These are phyloP conservation scores for Coregonus ussuriensis DNA, from an alignment of 2,797 vertebrate genomes.

Conservation along the genomic window DNA sequence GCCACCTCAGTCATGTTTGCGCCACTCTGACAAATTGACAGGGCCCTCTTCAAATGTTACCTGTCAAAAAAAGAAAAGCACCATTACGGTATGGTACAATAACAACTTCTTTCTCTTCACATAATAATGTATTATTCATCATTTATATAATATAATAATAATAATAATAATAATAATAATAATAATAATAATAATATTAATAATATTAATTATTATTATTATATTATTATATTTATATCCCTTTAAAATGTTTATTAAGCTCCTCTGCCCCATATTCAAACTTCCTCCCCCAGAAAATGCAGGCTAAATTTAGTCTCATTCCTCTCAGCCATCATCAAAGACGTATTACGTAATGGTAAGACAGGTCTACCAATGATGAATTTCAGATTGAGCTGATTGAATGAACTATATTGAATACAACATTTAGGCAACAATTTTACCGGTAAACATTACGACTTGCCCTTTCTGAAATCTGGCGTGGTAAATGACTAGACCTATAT, in stretches of 20 bases:
- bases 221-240: background rate
- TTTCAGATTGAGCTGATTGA: background rate
- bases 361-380: background rate
- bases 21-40: conserved; percentile 60
- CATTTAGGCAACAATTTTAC: background rate
- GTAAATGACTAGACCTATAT: background rate
- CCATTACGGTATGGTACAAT: background rate
- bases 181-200: too few relatives aligned
- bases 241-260: background rate
- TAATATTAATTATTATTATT: too few relatives aligned
- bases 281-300: background rate
- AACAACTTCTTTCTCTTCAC: background rate
- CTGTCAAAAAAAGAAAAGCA: conserved; percentile 44
- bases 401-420: background rate
- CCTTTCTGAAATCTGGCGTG: background rate
- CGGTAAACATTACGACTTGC: background rate
- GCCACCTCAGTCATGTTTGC: conserved; percentile 72
- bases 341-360: background rate
- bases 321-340: background rate
- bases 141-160: background rate
- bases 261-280: background rate
- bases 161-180: too few relatives aligned
- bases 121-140: background rate
- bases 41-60: conserved; percentile 42
- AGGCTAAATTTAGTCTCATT: background rate